A percentile compares a stretch with the other conserved stretches of the same genome.
phyloP scores from a whole-genome alignment of 2,113 vertebrate genomes.

The Ptychochromis oligacanthus region DNA sequence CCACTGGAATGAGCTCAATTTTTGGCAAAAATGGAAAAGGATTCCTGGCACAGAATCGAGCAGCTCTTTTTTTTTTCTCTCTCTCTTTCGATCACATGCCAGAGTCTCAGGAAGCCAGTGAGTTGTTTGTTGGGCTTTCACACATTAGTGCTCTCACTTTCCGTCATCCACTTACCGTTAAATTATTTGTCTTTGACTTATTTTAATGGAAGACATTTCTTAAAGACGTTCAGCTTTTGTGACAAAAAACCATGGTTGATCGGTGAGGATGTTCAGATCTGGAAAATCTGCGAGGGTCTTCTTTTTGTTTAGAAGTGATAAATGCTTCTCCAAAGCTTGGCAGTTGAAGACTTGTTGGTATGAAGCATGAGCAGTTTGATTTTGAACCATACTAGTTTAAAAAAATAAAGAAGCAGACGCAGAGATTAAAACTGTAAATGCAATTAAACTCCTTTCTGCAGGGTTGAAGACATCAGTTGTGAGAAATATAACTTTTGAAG shows the following conservation, averaged over 20 bases:
- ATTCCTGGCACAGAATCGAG: slow-evolving; percentile 74
- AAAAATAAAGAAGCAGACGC: slow-evolving; percentile 25
- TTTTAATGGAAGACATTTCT: slow-evolving; percentile 14
- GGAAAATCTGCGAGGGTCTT: neutral
- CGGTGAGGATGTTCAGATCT: slow-evolving; percentile 22
- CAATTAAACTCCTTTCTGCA: neutral
- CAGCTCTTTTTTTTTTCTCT: slow-evolving; percentile 41
- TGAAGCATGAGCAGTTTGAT: neutral
- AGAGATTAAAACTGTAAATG: slow-evolving; percentile 15
- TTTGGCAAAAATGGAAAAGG: slow-evolving; percentile 77
- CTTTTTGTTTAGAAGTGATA: slow-evolving; percentile 28
- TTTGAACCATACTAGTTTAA: slow-evolving; percentile 13
- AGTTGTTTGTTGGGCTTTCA: slow-evolving; percentile 76
- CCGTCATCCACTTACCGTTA: slow-evolving; percentile 27
- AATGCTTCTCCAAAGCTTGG: slow-evolving; percentile 14
- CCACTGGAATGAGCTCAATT: slow-evolving; percentile 77
- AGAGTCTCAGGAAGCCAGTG: slow-evolving; percentile 74
- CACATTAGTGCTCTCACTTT: slow-evolving; percentile 65
- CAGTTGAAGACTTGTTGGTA: slow-evolving; percentile 25
- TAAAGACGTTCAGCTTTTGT: neutral
- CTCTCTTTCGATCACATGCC: slow-evolving; percentile 70
- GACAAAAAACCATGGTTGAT: neutral
- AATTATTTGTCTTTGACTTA: slow-evolving; percentile 40
- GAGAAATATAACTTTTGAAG: neutral
- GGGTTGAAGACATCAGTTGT: neutral